These are phyloP conservation scores for Astreopora myriophthalma DNA, from an alignment of 64 coral and sea anemone species.

Conservation along the genomic window DNA sequence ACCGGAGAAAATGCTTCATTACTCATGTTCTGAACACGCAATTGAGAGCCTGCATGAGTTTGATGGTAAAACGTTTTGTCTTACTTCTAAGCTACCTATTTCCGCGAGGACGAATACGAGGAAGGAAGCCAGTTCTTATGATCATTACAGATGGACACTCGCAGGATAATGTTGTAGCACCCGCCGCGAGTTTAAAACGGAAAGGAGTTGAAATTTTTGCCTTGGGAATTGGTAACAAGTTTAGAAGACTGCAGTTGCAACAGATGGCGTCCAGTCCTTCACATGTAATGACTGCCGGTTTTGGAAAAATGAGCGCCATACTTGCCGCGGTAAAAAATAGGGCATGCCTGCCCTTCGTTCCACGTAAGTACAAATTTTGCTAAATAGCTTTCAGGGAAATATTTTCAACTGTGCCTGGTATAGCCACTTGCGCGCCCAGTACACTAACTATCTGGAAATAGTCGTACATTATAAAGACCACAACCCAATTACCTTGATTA, in stretches of 20 bases:
- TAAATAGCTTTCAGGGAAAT: not conserved
- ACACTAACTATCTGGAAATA: too few relatives aligned
- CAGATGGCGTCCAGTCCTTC: constrained; percentile 41
- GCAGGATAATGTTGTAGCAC: constrained; percentile 23
- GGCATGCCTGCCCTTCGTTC: constrained; percentile 32
- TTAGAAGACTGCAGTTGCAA: constrained; percentile 45
- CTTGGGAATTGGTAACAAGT: constrained; percentile 38
- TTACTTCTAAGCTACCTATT: constrained; percentile 25
- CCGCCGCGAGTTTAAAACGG: not conserved
- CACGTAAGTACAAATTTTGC: constrained; percentile 42
- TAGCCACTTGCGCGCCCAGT: too few relatives aligned
- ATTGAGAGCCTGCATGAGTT: not conserved
- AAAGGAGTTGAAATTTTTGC: constrained; percentile 46
- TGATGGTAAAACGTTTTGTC: not conserved
- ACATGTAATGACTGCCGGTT: constrained; percentile 51
- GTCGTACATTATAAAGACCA: too few relatives aligned
- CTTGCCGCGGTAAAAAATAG: constrained; percentile 7
- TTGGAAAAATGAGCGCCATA: constrained; percentile 30
- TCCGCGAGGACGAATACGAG: constrained; percentile 8
- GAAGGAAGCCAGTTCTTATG: constrained; percentile 63
- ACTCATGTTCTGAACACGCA: not conserved
- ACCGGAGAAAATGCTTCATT: not conserved
- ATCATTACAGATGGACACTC: constrained; percentile 33
- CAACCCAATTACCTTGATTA: too few relatives aligned
- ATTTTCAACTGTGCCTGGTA: not conserved